phyloP scores from a whole-genome alignment of 2,797 vertebrate genomes.

The Gastrophryne carolinensis region DNA sequence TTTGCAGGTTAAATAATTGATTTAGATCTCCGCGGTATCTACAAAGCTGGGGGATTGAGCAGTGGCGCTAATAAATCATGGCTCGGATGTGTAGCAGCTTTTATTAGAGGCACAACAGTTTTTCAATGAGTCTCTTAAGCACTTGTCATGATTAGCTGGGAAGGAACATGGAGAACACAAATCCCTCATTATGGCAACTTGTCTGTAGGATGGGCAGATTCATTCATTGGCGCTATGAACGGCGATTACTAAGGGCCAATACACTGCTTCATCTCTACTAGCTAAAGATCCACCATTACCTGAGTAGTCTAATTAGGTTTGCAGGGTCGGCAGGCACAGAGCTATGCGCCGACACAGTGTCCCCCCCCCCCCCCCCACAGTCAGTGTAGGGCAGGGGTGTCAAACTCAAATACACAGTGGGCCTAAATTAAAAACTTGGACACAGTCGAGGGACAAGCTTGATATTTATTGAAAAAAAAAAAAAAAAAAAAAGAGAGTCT shows the following conservation, averaged over 20 bases:
- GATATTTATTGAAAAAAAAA: no score
- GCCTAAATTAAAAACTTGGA: no score
- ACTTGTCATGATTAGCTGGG: neutral
- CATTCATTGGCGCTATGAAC: neutral
- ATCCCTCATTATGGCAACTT: neutral
- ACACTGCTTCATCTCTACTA: neutral
- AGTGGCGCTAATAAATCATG: conserved; percentile 15
- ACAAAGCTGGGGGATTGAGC: neutral
- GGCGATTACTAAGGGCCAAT: no score
- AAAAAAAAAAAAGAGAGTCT: no score
- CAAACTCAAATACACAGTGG: no score
- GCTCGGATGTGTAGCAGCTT: neutral
- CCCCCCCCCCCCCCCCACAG: no score
- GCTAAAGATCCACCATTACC: no score
- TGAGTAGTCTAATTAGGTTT: no score
- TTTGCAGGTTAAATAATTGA: conserved; percentile 20
- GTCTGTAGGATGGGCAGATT: neutral
- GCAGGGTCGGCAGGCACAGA: no score
- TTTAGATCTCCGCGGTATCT: neutral
- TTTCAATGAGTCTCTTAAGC: conserved; percentile 28
- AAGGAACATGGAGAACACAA: neutral
- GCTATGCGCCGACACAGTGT: no score
- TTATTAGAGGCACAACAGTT: neutral
- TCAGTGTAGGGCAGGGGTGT: no score
- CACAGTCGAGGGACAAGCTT: no score